phyloP scores from a whole-genome alignment of 1,140 invertebrate genomes.

The Solenopsis fugax region DNA sequence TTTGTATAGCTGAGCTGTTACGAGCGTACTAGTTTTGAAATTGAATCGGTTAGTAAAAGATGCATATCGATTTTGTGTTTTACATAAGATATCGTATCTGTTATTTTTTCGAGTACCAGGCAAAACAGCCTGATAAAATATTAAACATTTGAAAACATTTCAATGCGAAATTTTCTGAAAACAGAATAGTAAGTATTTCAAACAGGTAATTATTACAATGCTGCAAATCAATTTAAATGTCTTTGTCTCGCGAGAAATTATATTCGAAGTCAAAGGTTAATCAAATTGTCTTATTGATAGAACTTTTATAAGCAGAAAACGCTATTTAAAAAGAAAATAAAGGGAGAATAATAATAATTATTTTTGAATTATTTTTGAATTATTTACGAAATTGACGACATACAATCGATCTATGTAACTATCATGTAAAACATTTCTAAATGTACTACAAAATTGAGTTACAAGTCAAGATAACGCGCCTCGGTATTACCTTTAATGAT shows the following conservation, averaged over 20 bases:
- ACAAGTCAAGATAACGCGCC: background rate
- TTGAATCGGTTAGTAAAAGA: conserved; percentile 7
- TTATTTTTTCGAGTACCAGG: background rate
- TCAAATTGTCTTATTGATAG: background rate
- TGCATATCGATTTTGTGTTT: conserved; percentile 26
- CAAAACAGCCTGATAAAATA: background rate
- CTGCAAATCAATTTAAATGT: background rate
- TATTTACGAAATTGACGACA: background rate
- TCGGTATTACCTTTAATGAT: conserved; percentile 19
- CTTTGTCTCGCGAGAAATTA: conserved; percentile 6
- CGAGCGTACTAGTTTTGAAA: conserved; percentile 7
- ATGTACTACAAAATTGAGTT: conserved; percentile 13
- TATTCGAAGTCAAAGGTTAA: background rate
- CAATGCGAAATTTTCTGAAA: conserved; percentile 11
- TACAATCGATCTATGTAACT: background rate
- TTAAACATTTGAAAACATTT: background rate
- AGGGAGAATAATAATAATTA: conserved; percentile 8
- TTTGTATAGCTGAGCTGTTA: conserved; percentile 4
- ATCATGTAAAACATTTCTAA: background rate
- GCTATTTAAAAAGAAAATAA: background rate
- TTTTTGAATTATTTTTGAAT: background rate
- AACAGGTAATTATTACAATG: background rate
- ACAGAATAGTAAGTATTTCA: background rate
- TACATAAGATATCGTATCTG: background rate
- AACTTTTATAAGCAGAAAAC: conserved; percentile 12